A percentile compares a stretch with the other conserved stretches of the same genome.
Evolutionary conservation across 2,888 invertebrate species (phyloP).

Genomic region (Isotomurus palustris): DNA sequence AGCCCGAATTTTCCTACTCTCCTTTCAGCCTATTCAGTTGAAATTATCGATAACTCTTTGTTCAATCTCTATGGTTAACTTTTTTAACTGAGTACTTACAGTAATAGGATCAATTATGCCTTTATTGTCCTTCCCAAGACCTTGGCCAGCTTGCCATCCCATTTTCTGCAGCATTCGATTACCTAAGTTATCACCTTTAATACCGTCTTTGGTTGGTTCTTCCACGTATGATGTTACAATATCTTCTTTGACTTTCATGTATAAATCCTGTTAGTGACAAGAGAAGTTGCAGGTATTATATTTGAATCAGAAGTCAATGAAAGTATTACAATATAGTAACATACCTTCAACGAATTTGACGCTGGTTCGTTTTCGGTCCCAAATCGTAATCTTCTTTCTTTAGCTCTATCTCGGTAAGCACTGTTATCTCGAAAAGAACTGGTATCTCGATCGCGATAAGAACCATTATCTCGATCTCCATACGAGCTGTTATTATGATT

Average conservation of each 20-base stretch:
- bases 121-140: constrained; percentile 87
- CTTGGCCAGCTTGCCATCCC: constrained; percentile 98
- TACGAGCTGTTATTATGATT: too few relatives aligned
- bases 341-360: constrained; percentile 59
- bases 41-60: neutral
- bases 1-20: constrained; percentile 74
- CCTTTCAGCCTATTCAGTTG: constrained; percentile 55
- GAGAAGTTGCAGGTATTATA: too few relatives aligned
- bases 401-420: constrained; percentile 88
- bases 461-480: constrained; percentile 49
- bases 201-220: constrained; percentile 62
- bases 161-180: constrained; percentile 93
- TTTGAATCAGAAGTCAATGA: neutral
- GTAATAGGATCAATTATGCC: constrained; percentile 89
- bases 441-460: too few relatives aligned
- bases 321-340: neutral
- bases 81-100: constrained; percentile 52
- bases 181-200: constrained; percentile 86
- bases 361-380: constrained; percentile 53
- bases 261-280: constrained; percentile 51
- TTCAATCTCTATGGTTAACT: neutral
- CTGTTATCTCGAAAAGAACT: constrained; percentile 43
- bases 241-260: constrained; percentile 57
- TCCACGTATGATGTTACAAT: constrained; percentile 50
- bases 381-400: constrained; percentile 88